phyloP scores from a whole-genome alignment of 2,888 invertebrate species.

The Dendrolimus houi region DNA sequence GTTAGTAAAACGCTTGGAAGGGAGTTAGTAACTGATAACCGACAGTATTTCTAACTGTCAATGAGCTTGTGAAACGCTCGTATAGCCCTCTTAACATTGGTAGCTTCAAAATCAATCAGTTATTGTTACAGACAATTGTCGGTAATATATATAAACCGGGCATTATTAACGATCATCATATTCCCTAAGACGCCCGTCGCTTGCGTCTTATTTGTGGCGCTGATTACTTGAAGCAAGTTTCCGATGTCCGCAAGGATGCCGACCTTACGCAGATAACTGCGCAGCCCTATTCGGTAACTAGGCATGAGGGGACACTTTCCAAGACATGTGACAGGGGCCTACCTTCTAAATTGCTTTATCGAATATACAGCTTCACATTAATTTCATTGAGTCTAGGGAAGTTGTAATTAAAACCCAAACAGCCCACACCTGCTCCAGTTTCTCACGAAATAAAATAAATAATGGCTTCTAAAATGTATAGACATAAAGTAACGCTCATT shows the following conservation, averaged over 20 bases:
- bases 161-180: too few species aligned
- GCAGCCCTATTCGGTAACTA: slow-evolving; percentile 29
- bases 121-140: too few species aligned
- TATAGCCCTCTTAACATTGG: too few species aligned
- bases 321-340: slow-evolving; percentile 27
- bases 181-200: slow-evolving; percentile 19
- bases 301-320: slow-evolving; percentile 32
- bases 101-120: too few species aligned
- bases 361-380: neutral
- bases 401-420: slow-evolving; percentile 5
- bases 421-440: neutral
- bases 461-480: neutral
- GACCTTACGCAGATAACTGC: slow-evolving; percentile 31
- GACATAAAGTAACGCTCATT: neutral
- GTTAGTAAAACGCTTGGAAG: too few species aligned
- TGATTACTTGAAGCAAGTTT: slow-evolving; percentile 41
- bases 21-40: too few species aligned
- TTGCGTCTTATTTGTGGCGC: slow-evolving; percentile 20
- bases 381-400: neutral
- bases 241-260: slow-evolving; percentile 30
- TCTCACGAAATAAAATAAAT: neutral
- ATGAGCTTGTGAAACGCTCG: too few species aligned
- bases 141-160: too few species aligned
- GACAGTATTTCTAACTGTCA: too few species aligned
- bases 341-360: slow-evolving; percentile 33